Conservation (phyloP, 2,113 vertebrate genomes). For the Chaetodon auriga region DNA sequence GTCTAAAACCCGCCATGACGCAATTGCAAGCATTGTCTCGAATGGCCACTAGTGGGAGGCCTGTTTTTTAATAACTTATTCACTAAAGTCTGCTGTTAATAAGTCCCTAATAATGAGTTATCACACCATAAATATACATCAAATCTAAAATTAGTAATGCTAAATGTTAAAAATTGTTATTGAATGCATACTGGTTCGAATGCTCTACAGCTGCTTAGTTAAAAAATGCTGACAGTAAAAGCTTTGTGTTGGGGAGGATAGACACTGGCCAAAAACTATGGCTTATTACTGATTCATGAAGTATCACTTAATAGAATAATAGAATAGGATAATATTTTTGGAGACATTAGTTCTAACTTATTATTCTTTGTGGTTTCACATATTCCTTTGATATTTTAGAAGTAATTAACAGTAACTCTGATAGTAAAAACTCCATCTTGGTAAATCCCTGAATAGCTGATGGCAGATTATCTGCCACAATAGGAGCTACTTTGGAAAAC, state of each 20-base stretch:
- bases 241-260: not conserved
- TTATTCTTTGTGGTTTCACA: not conserved
- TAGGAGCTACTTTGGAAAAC: constrained; percentile 63
- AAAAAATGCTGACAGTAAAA: too few species aligned
- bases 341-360: not conserved
- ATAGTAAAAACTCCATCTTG: constrained; percentile 43
- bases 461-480: constrained; percentile 55
- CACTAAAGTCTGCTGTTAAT: not conserved
- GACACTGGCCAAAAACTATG: not conserved
- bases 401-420: constrained; percentile 47
- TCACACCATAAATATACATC: not conserved
- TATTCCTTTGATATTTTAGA: constrained; percentile 22
- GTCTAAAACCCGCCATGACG: too few species aligned
- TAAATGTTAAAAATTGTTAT: too few species aligned
- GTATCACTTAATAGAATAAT: too few species aligned
- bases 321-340: too few species aligned
- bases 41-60: too few species aligned
- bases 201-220: not conserved
- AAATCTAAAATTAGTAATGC: not conserved
- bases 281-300: not conserved
- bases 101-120: not conserved
- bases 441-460: constrained; percentile 51
- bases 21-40: too few species aligned
- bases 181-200: not conserved
- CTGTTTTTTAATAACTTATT: not conserved